Evolutionary conservation across 2,113 vertebrate species (phyloP).

Genomic region (Pampusana beccarii): DNA sequence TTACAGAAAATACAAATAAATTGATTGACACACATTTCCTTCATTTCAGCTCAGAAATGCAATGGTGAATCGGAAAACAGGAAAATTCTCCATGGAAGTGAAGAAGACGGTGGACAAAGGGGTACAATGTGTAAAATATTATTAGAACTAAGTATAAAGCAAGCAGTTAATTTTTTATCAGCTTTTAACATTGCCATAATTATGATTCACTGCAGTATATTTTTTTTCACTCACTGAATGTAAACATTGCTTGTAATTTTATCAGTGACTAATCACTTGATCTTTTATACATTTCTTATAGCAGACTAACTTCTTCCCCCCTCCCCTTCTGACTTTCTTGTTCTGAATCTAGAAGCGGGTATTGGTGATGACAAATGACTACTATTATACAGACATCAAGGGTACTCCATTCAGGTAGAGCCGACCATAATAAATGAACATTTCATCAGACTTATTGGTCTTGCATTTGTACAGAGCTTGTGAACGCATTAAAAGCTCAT

Average conservation of each 20-base stretch:
- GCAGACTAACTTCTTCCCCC: slow-evolving; percentile 67
- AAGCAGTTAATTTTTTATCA: slow-evolving; percentile 17
- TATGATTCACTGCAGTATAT: slow-evolving; percentile 8
- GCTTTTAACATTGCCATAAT: slow-evolving; percentile 49
- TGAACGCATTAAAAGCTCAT: slow-evolving; percentile 73
- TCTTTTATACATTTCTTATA: slow-evolving; percentile 51
- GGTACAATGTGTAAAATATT: slow-evolving; percentile 79
- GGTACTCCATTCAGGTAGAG: slow-evolving; percentile 98
- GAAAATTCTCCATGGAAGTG: slow-evolving; percentile 97
- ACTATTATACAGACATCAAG: slow-evolving; percentile 98
- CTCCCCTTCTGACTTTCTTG: slow-evolving; percentile 62
- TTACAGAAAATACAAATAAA: neutral
- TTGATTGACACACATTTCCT: neutral
- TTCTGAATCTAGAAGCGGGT: slow-evolving; percentile 91
- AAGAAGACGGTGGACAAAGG: slow-evolving; percentile 99
- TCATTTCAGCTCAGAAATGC: slow-evolving; percentile 89
- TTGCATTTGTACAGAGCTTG: slow-evolving; percentile 70
- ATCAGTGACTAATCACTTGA: slow-evolving; percentile 46
- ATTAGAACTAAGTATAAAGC: slow-evolving; percentile 55
- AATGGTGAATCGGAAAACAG: slow-evolving; percentile 98
- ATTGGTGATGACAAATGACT: slow-evolving; percentile 97
- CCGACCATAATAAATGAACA: slow-evolving; percentile 70
- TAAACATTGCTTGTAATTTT: neutral
- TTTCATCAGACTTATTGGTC: slow-evolving; percentile 69
- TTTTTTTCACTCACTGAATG: neutral